Evolutionary conservation across 2,888 invertebrate genomes (phyloP).

Genomic region (Synergus umbraculus): DNA sequence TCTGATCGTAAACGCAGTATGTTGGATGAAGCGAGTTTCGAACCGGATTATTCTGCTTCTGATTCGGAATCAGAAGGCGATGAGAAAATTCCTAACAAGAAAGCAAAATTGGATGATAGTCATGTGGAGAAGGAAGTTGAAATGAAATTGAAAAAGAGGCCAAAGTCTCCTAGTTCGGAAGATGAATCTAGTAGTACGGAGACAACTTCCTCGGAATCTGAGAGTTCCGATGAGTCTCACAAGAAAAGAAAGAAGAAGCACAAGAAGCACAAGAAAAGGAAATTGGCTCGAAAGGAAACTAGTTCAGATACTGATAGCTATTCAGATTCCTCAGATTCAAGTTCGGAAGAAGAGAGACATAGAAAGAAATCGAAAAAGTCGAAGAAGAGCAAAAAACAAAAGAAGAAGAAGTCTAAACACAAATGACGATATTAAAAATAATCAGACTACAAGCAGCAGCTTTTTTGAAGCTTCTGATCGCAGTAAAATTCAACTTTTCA

Average conservation of each 20-base stretch:
- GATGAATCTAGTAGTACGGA: slow-evolving; percentile 78
- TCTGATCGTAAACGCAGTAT: slow-evolving; percentile 83
- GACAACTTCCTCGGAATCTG: slow-evolving; percentile 78
- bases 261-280: slow-evolving; percentile 80
- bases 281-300: slow-evolving; percentile 80
- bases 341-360: slow-evolving; percentile 83
- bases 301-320: slow-evolving; percentile 83
- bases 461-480: neutral
- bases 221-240: slow-evolving; percentile 77
- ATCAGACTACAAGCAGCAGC: neutral
- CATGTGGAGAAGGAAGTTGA: slow-evolving; percentile 66
- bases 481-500: no score
- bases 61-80: slow-evolving; percentile 82
- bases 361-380: slow-evolving; percentile 82
- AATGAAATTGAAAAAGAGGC: slow-evolving; percentile 74
- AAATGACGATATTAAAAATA: slow-evolving; percentile 74
- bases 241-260: slow-evolving; percentile 82
- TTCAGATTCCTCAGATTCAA: slow-evolving; percentile 82
- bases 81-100: slow-evolving; percentile 64
- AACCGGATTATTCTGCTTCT: slow-evolving; percentile 86
- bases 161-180: slow-evolving; percentile 78
- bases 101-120: slow-evolving; percentile 62
- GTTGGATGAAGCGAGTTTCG: slow-evolving; percentile 86
- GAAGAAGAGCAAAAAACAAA: slow-evolving; percentile 84
- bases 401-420: slow-evolving; percentile 84